Evolutionary conservation across 2,797 vertebrate species (phyloP), one percentile per base, ranked within the genome.

Genomic region (Gastrophryne carolinensis): DNA sequence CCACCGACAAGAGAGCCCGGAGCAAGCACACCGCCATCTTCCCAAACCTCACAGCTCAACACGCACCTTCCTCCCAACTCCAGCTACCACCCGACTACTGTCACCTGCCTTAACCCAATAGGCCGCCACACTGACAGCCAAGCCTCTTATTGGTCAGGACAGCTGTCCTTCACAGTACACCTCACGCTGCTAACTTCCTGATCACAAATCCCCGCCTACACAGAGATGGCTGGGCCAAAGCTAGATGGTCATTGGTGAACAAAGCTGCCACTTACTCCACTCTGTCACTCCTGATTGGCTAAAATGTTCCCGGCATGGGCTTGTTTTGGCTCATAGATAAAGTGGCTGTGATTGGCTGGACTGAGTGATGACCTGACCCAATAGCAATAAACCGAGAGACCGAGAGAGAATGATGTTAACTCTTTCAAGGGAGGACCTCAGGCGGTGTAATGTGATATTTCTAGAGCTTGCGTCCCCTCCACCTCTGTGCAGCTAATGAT

Each of bases 281-380:
- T 32, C 57, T 77, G 74, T 77, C 66, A 70, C 26, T 37, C 30
- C 21, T 62, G 57, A 52, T 70, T 47, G 58, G 66, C 23, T 49
- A 47, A n/a, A 49, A 15, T 3, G 19, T 19, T 12, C 15, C 65
- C 47, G 49, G 74, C 74, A 58, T 76, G 65, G 56, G 65, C 65
- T 62, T 76, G 66, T 76, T 76, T 62, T 76, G 65, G 24, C 57
- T 64, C 17, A n/a, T 34, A 19, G 15, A 49, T 17, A 50, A n/a
- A 23, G 5, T 34, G 15, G 21, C 29, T 6, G 2, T 35, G 49
- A 73, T 73, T 17, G 71, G 71, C 19, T 52, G 19, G 3, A 29
- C 15, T 23, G 0, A 53, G 5, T 10, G 27, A 35, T 63, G 47
- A 50, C 26, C 4, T 39, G 3, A 62, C 24, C 60, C 71, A 73